Conservation (phyloP, 2,797 vertebrate genomes). For the Salmo trutta region DNA sequence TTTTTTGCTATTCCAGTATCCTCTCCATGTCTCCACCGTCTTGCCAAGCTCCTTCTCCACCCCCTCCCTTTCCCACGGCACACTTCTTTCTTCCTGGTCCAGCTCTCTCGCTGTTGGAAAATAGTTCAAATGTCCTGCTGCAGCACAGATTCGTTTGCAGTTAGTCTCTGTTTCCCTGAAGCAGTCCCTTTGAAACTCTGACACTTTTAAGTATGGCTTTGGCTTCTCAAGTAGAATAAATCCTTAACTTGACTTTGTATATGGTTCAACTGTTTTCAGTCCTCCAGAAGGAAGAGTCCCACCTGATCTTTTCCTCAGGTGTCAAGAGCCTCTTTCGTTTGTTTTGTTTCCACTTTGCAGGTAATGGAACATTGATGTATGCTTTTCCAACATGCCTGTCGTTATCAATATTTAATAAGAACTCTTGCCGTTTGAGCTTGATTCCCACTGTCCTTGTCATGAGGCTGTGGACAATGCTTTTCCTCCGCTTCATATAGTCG, state of each 20-base stretch:
- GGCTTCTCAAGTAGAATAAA: neutral
- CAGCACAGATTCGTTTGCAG: conserved; percentile 29
- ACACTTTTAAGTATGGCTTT: neutral
- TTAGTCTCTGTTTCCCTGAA: neutral
- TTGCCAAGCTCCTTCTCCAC: conserved; percentile 41
- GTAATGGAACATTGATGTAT: conserved; percentile 19
- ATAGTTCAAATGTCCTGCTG: conserved; percentile 45
- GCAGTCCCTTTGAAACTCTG: neutral
- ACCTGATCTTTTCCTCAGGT: neutral
- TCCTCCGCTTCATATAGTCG: neutral
- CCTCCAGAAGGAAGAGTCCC: neutral
- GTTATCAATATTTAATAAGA: conserved; percentile 68
- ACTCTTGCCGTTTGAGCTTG: conserved; percentile 55
- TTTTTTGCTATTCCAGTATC: conserved; percentile 62
- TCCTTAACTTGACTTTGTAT: neutral
- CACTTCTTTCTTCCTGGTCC: conserved; percentile 66
- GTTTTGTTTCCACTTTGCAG: conserved; percentile 29
- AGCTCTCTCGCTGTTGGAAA: conserved; percentile 64
- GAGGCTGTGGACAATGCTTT: neutral
- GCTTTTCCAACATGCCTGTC: conserved; percentile 57
- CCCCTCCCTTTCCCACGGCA: conserved; percentile 60
- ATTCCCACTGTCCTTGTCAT: conserved; percentile 40
- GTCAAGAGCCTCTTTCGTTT: conserved; percentile 12
- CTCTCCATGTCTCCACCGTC: conserved; percentile 49
- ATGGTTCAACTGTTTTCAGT: neutral